These are phyloP conservation scores for Schizothorax lantsangensis DNA, from an alignment of 2,797 vertebrate species.

Conservation along the genomic window DNA sequence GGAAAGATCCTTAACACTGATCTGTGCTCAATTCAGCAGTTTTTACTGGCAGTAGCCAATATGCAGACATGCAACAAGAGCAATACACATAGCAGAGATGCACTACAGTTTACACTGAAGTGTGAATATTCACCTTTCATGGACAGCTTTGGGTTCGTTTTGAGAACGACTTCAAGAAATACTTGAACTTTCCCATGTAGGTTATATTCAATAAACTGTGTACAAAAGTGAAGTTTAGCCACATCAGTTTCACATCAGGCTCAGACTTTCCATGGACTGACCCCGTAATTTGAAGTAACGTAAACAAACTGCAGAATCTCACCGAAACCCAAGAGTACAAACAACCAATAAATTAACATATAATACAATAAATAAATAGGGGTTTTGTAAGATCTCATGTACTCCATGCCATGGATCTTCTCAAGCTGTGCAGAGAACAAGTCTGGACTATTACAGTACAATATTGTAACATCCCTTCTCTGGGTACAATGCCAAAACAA, in stretches of 20 bases:
- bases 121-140: neutral
- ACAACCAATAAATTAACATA: neutral
- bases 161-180: neutral
- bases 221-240: neutral
- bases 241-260: neutral
- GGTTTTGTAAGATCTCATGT: neutral
- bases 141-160: neutral
- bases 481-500: neutral
- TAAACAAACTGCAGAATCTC: constrained; percentile 1
- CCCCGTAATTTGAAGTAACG: neutral
- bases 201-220: too few relatives aligned
- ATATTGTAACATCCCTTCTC: neutral
- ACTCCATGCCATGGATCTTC: neutral
- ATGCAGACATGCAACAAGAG: neutral
- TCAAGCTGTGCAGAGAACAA: neutral
- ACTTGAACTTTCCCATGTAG: neutral
- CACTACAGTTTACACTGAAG: neutral
- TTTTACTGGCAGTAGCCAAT: neutral
- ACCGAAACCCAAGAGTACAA: neutral
- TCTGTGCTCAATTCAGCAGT: neutral
- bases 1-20: neutral
- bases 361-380: neutral
- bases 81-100: neutral
- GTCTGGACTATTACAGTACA: neutral
- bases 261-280: neutral